phyloP scores from a whole-genome alignment of 2,797 vertebrate species.

The Benthosema pterotum region DNA sequence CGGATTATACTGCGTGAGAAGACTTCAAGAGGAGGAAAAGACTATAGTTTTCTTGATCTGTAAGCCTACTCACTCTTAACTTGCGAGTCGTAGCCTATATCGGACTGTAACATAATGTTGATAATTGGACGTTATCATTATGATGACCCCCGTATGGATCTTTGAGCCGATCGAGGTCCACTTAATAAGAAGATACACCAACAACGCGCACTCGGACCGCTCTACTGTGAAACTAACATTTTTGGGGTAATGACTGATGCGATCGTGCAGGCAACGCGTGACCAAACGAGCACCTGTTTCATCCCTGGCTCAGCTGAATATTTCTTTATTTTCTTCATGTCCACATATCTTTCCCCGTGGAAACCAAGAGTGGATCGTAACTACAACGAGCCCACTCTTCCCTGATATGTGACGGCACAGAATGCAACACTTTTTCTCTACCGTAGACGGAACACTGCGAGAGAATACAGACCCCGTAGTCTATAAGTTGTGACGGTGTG shows the following conservation, averaged over 20 bases:
- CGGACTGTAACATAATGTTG: too few relatives aligned
- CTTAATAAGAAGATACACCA: too few relatives aligned
- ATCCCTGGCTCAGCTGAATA: not conserved
- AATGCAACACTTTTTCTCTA: slow-evolving; percentile 37
- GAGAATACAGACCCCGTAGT: slow-evolving; percentile 50
- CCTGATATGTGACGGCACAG: slow-evolving; percentile 28
- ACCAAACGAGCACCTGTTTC: slow-evolving; percentile 31
- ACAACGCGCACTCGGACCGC: too few relatives aligned
- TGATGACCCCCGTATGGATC: too few relatives aligned
- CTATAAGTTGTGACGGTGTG: slow-evolving; percentile 51
- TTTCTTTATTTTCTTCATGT: too few relatives aligned
- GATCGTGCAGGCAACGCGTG: not conserved
- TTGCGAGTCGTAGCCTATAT: too few relatives aligned
- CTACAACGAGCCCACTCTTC: not conserved
- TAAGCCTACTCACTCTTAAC: too few relatives aligned
- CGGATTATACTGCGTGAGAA: slow-evolving; percentile 3
- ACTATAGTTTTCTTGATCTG: too few relatives aligned
- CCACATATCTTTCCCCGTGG: not conserved
- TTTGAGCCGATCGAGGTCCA: too few relatives aligned
- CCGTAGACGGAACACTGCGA: slow-evolving; percentile 45
- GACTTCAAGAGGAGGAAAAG: too few relatives aligned
- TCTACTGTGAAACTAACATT: too few relatives aligned
- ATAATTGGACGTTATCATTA: too few relatives aligned
- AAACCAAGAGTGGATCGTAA: not conserved
- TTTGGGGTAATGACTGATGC: slow-evolving; percentile 12